A percentile compares a stretch with the other conserved stretches of the same genome.
These are phyloP conservation scores for Pseudanteris insignis DNA, from an alignment of 2,888 invertebrate species.

Conservation along the genomic window DNA sequence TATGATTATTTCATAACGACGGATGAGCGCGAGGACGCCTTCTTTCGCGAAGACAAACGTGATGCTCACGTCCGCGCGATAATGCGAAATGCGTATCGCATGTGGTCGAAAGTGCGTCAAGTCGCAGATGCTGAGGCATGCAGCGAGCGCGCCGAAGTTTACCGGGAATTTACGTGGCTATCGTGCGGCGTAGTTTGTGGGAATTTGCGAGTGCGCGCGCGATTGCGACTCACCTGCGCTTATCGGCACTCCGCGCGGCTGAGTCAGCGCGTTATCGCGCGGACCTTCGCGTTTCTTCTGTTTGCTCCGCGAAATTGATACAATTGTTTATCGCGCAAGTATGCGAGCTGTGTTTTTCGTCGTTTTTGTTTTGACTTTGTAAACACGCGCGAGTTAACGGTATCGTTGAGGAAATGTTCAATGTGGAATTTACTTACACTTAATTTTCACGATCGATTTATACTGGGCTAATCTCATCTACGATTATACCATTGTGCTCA, in stretches of 20 bases:
- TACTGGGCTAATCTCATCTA: too few species aligned
- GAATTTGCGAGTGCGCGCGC: not conserved
- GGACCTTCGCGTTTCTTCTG: constrained; percentile 26
- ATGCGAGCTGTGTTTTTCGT: constrained; percentile 5
- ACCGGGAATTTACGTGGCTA: constrained; percentile 32
- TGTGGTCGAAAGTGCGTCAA: constrained; percentile 30
- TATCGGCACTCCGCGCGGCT: constrained; percentile 15
- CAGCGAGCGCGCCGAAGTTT: constrained; percentile 16
- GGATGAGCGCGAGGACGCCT: too few species aligned
- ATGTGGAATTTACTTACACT: not conserved
- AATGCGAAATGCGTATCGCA: constrained; percentile 27
- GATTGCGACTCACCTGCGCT: constrained; percentile 22
- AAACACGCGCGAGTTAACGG: constrained; percentile 1
- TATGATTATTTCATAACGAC: not conserved
- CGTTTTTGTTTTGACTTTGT: constrained; percentile 3
- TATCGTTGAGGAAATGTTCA: constrained; percentile 1
- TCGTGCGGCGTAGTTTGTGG: constrained; percentile 2
- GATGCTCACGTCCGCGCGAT: constrained; percentile 9
- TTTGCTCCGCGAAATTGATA: constrained; percentile 16
- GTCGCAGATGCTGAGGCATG: constrained; percentile 33
- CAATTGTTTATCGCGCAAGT: constrained; percentile 12
- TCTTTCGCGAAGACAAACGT: constrained; percentile 11
- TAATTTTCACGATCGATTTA: not conserved
- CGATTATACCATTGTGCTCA: not conserved
- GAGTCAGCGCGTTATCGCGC: constrained; percentile 25